A percentile compares a stretch with the other conserved stretches of the same genome.
Conservation (phyloP, 1,140 invertebrate species). For the Melipona quadrifasciata region DNA sequence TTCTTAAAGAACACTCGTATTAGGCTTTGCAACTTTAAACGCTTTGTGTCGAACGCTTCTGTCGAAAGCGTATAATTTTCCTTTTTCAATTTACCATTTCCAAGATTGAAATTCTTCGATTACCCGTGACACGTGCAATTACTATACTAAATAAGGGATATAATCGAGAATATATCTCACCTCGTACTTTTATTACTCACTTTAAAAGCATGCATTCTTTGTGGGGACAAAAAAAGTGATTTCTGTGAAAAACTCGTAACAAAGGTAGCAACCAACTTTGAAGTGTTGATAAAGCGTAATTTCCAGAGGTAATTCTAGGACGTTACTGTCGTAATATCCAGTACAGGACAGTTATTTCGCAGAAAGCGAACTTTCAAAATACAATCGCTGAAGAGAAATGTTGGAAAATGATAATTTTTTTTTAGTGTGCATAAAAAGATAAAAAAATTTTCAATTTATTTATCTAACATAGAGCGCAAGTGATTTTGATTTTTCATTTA, state of each 20-base stretch:
- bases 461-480: not conserved
- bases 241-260: constrained; percentile 21
- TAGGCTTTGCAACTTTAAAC: not conserved
- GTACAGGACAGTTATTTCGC: not conserved
- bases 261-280: not conserved
- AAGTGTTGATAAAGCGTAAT: not conserved
- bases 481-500: not conserved
- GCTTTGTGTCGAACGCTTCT: not conserved
- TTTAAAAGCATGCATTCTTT: not conserved
- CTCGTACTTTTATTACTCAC: not conserved
- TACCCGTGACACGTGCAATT: not conserved
- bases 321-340: not conserved
- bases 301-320: not conserved
- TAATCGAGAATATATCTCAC: not conserved
- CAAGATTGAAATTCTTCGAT: not conserved
- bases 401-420: not conserved
- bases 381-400: not conserved
- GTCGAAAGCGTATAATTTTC: too few species aligned
- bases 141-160: not conserved
- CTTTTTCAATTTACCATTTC: not conserved
- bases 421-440: not conserved
- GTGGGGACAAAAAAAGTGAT: not conserved
- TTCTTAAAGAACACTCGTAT: not conserved
- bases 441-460: not conserved
- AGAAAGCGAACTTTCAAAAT: not conserved